Conservation (phyloP, 2,797 vertebrate species). For the Amblyopsis hoosieri region DNA sequence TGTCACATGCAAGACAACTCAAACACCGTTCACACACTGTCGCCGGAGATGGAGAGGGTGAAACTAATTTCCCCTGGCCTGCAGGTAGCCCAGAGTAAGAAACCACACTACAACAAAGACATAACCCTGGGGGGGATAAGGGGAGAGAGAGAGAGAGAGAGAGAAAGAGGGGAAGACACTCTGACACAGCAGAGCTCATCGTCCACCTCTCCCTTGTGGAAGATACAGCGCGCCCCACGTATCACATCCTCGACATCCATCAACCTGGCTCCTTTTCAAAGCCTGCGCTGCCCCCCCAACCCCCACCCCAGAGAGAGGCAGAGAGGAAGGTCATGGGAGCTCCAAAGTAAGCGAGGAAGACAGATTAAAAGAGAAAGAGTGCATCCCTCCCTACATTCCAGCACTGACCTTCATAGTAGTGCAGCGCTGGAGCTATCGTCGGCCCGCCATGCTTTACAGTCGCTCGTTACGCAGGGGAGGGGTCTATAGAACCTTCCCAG, state of each 20-base stretch:
- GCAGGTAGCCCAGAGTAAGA: slow-evolving; percentile 44
- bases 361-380: slow-evolving; percentile 55
- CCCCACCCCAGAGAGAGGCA: slow-evolving; percentile 25
- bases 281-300: slow-evolving; percentile 23
- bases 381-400: slow-evolving; percentile 69
- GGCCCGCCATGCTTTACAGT: slow-evolving; percentile 57
- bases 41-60: slow-evolving; percentile 51
- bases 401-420: slow-evolving; percentile 59
- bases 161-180: neutral
- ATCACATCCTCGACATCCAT: slow-evolving; percentile 69
- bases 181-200: slow-evolving; percentile 33
- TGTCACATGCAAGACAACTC: slow-evolving; percentile 63
- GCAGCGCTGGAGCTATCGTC: slow-evolving; percentile 62
- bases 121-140: neutral
- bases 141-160: slow-evolving; percentile 45
- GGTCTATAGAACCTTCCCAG: slow-evolving; percentile 31
- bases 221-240: slow-evolving; percentile 49
- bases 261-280: slow-evolving; percentile 69
- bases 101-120: slow-evolving; percentile 39
- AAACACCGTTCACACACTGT: slow-evolving; percentile 56
- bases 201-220: slow-evolving; percentile 57
- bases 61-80: slow-evolving; percentile 51
- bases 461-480: slow-evolving; percentile 25
- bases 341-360: slow-evolving; percentile 51
- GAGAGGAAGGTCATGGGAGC: slow-evolving; percentile 61